Evolutionary conservation across 1,140 invertebrate genomes (phyloP).

Genomic region (Ditylenchus dipsaci): DNA sequence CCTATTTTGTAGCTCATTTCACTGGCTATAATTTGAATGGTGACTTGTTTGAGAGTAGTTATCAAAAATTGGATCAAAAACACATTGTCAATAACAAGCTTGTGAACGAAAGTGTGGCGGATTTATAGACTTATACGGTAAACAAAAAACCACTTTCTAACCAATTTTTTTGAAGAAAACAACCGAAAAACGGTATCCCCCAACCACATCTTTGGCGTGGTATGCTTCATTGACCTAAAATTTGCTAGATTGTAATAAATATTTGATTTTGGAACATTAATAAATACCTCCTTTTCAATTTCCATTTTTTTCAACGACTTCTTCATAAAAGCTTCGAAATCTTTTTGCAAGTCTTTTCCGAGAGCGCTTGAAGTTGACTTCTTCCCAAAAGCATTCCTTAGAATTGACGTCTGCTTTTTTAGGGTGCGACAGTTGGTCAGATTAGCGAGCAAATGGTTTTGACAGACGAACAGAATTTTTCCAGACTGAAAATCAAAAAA

Average conservation of each 20-base stretch:
- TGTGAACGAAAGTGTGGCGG: too few species aligned
- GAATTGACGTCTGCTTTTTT: constrained; percentile 40
- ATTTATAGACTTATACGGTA: too few species aligned
- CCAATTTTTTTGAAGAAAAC: constrained; percentile 47
- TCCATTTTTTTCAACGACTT: constrained; percentile 41
- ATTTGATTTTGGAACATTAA: neutral
- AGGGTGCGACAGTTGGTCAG: constrained; percentile 40
- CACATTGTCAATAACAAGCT: too few species aligned
- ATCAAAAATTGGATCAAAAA: too few species aligned
- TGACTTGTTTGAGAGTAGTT: too few species aligned
- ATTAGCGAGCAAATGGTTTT: constrained; percentile 44
- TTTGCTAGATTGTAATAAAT: constrained; percentile 11
- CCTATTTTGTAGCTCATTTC: too few species aligned
- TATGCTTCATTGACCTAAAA: constrained; percentile 49
- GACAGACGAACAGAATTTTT: constrained; percentile 53
- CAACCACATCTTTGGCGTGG: constrained; percentile 44
- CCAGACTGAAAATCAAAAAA: constrained; percentile 36
- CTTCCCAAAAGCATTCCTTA: constrained; percentile 47
- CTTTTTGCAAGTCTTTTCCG: constrained; percentile 37
- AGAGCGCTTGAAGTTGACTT: constrained; percentile 30
- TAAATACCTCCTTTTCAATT: constrained; percentile 42
- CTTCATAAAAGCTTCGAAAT: constrained; percentile 49
- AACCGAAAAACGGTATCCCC: constrained; percentile 47
- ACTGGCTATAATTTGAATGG: too few species aligned
- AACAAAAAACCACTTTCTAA: constrained; percentile 1